Evolutionary conservation across 2,113 vertebrate genomes (phyloP).

Genomic region (Thermophis baileyi): DNA sequence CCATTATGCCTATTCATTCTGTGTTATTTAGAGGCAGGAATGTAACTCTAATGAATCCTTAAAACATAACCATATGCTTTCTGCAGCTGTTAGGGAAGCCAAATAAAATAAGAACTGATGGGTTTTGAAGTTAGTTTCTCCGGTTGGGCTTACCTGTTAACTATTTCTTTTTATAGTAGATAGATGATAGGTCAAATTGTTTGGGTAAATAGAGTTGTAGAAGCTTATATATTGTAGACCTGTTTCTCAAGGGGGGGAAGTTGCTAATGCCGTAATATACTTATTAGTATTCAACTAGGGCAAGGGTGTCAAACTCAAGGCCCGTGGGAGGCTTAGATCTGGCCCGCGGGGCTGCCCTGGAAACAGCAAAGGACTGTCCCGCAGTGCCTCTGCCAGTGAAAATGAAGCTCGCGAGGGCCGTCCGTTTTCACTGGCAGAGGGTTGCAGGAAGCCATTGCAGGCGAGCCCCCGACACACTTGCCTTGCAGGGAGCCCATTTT

Average conservation of each 20-base stretch:
- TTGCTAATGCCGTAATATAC: not conserved
- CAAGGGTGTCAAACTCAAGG: too few species aligned
- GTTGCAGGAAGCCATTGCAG: too few species aligned
- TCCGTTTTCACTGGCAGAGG: too few species aligned
- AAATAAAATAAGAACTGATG: not conserved
- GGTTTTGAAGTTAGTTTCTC: not conserved
- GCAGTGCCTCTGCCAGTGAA: too few species aligned
- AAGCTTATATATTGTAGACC: not conserved
- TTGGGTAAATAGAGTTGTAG: not conserved
- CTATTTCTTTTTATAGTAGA: not conserved
- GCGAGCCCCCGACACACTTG: too few species aligned
- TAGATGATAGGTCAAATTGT: not conserved
- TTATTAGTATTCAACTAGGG: not conserved
- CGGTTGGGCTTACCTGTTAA: not conserved
- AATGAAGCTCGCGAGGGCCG: too few species aligned
- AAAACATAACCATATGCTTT: not conserved
- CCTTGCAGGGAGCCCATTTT: too few species aligned
- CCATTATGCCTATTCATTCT: not conserved
- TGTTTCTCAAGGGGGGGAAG: not conserved
- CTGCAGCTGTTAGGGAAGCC: not conserved
- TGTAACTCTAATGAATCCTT: not conserved
- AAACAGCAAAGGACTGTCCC: too few species aligned
- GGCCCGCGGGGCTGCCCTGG: too few species aligned
- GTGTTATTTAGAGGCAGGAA: not conserved
- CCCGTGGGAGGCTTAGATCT: too few species aligned